Evolutionary conservation across 1,140 invertebrate species (phyloP), one percentile per base, ranked within the genome.

Genomic region (Phenacoccus solenopsis): DNA sequence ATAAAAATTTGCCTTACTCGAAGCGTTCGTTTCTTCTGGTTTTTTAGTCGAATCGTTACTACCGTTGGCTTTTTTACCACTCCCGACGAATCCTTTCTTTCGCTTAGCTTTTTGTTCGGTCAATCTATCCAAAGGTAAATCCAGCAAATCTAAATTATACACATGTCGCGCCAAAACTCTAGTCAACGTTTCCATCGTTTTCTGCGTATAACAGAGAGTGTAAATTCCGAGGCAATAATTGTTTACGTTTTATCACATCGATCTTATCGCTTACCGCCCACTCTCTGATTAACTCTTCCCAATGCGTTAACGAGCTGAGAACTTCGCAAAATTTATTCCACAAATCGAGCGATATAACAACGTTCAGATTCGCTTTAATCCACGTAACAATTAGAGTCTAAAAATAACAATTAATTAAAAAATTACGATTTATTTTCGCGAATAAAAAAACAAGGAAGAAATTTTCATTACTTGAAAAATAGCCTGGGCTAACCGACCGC

Each of bases 361-460:
- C 94, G 80, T 97, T 96, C 70, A 98, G 83, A 80, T 98, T 97
- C 0, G 95, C 95, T 77, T 96, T 95, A 72, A 98, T 98, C 94
- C 95, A 98, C 0, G 94, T 97, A 49, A 98, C 95, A 73, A 98
- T 96, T 16, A 98, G 78, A 0, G 96, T 98, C 84, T 98, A 87
- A 76, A 93, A 80, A 75, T 68, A 76, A 73, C 73, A 57, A 32
- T 69, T 67, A 7, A 21, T 16, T 21, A 61, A 12, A 27, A 25
- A 67, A 67, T 9, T n/a, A n/a, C 56, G 22, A 20, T 59, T 59
- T 9, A n/a, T 59, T 9, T n/a, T n/a, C n/a, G n/a, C n/a, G n/a
- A n/a, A n/a, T n/a, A n/a, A n/a, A n/a, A n/a, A n/a, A n/a, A n/a
- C n/a, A n/a, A n/a, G n/a, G n/a, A n/a, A n/a, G 57, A 24, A 61